Base-by-base conservation (phyloP, 2,888 invertebrate species). In the Cistogaster globosa region DNA sequence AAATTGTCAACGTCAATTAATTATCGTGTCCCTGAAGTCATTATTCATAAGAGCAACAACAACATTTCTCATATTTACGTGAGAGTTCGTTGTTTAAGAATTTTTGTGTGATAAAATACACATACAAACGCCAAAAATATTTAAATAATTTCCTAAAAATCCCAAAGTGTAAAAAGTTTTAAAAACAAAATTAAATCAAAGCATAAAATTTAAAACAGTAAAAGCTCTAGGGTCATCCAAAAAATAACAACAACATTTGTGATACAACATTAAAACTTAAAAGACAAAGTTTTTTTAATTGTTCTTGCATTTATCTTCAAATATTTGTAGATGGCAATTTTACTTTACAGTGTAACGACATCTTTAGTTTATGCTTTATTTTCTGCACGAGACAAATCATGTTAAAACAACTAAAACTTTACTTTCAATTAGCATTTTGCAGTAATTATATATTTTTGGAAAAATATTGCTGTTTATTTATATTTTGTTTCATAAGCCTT, bases 11-110 rank as follows among this genome's bases (percentile, higher is more conserved):
- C 20, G 60, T 36, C 36, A 51, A 36, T 60, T 36, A 36, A 32
- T 60, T 72, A 20, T 51, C 16, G 16, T 60, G 72, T 38, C 48
- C 60, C 60, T 11, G 2, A 60, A 60, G 51, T 36, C 60, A 72
- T 60, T 36, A 32, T 48, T 36, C 20, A 32, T 3, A 53, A 38
- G 8, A 18, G n/a, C 36, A 51, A 36, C 2, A 53, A 22, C 2
- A 63, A 45, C 3, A 36, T 53, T 68, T 65, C 9, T 20, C n/a
- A 36, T 9, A 42, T 48, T 48, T 16, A 48, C 7, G 14, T 14
- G 8, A 5, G 6, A 32, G 32, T 32, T 32, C 6, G 38, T 38
- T 38, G 11, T 7, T 38, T 38, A 38, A 38, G 12, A 42, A 42
- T 12, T 42, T 11, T 48, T n/a, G 14, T 16, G 16, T 48, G 16